Percentiles rank a stretch among this genome's conserved stretches.
phyloP scores from a whole-genome alignment of 1,140 invertebrate genomes.

The Campoletis sonorensis region DNA sequence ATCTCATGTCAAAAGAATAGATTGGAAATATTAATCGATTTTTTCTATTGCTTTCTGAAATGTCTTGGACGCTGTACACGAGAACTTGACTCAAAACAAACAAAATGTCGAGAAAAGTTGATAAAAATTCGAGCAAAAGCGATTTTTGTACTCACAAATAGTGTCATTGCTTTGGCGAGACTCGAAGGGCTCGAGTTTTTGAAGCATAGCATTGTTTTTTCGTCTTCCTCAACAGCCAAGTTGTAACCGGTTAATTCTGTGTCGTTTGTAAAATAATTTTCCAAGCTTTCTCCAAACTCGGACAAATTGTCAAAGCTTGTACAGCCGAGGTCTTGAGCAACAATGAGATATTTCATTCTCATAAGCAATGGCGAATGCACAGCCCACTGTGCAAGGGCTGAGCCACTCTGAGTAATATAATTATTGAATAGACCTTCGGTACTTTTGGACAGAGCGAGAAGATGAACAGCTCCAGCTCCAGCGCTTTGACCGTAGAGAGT shows the following conservation, averaged over 20 bases:
- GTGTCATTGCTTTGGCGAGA: not conserved
- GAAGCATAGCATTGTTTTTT: constrained; percentile 62
- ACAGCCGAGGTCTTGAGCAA: constrained; percentile 46
- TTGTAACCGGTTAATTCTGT: constrained; percentile 14
- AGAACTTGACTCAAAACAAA: no score
- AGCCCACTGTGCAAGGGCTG: constrained; percentile 67
- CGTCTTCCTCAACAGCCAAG: constrained; percentile 45
- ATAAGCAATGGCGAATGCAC: constrained; percentile 46
- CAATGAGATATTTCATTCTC: constrained; percentile 41
- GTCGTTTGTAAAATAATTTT: not conserved
- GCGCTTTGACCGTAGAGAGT: constrained; percentile 75
- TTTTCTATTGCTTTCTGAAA: no score
- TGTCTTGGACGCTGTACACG: no score
- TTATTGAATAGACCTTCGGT: constrained; percentile 77
- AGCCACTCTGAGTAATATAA: constrained; percentile 78
- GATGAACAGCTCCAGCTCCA: constrained; percentile 68
- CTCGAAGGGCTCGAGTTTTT: constrained; percentile 37
- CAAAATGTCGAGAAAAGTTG: no score
- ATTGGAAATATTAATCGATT: no score
- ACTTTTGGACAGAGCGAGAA: constrained; percentile 70
- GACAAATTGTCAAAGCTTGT: not conserved
- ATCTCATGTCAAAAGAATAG: no score
- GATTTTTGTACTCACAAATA: constrained; percentile 19
- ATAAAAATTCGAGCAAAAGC: no score
- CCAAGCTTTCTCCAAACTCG: not conserved